Evolutionary conservation across 2,888 invertebrate species (phyloP).

Genomic region (Thera obeliscata): DNA sequence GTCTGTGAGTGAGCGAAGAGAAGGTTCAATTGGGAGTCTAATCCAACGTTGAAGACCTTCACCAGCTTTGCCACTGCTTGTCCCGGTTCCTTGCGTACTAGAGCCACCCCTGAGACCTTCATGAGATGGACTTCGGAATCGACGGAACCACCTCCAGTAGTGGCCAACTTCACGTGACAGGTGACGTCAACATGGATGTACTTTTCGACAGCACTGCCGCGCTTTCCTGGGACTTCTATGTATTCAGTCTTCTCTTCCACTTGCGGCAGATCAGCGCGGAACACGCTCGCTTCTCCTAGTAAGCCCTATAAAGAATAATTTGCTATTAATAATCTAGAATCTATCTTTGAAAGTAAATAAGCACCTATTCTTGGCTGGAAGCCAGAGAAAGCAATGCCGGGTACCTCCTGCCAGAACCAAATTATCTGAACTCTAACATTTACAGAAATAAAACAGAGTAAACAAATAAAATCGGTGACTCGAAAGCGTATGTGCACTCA

Average conservation of each 20-base stretch:
- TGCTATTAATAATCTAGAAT: conserved; percentile 44
- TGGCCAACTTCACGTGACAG: conserved; percentile 86
- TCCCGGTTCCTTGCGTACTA: conserved; percentile 86
- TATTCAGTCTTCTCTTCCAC: conserved; percentile 86
- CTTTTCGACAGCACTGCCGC: conserved; percentile 84
- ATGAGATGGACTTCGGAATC: conserved; percentile 86
- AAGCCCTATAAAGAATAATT: conserved; percentile 66
- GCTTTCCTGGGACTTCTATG: conserved; percentile 79
- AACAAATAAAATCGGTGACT: conserved; percentile 47
- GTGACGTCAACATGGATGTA: conserved; percentile 88
- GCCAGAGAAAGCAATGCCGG: conserved; percentile 53
- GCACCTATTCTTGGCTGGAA: conserved; percentile 46
- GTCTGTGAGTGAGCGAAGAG: conserved; percentile 87
- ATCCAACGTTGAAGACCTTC: conserved; percentile 87
- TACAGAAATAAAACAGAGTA: conserved; percentile 47
- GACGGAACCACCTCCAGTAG: conserved; percentile 83
- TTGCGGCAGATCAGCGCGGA: conserved; percentile 88
- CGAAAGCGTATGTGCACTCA: conserved; percentile 25
- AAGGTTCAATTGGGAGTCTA: conserved; percentile 88
- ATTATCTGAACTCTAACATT: conserved; percentile 51
- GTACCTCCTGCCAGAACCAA: conserved; percentile 52
- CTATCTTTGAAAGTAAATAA: conserved; percentile 49
- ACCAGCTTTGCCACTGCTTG: conserved; percentile 81
- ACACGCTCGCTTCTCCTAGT: conserved; percentile 87
- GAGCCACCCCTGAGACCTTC: conserved; percentile 88